Evolutionary conservation across 2,888 invertebrate genomes (phyloP), one percentile per base, ranked within the genome.

Genomic region (Scrobipalpa costella): DNA sequence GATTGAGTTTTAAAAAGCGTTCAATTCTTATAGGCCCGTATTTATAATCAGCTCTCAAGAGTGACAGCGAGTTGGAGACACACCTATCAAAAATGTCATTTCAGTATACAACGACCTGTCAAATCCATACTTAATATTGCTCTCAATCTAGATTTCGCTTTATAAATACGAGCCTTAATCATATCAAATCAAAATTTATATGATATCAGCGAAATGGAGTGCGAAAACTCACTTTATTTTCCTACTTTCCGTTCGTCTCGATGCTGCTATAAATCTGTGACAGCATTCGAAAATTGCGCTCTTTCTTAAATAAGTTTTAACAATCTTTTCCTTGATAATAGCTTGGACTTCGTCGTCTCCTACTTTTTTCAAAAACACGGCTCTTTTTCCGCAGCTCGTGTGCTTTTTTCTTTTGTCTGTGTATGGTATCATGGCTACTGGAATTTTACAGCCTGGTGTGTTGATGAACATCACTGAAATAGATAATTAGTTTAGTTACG

Each of bases 391-490:
- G 69, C 90, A 90, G 0, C 68, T 71, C 6, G 66, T 59, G 2
- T 59, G 57, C 17, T 71, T 75, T 64, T 69, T 73, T 27, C 49
- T 61, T 40, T 68, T 70, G 71, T 57, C 63, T 75, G 67, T 67
- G 63, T 84, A 88, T 34, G 79, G 63, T 7, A 86, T 67, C 67
- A 78, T 68, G 15, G 70, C 64, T 50, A 81, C 36, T 1, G 89
- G 90, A 65, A 90, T 89, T 75, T 81, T 76, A 67, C 90, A 89
- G 1, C 88, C 88, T 1, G 75, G 72, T 8, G 85, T 88, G 52
- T 83, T 67, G 57, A 90, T 68, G 74, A 84, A 73, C 57, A 72
- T 70, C 13, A 64, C 86, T 87, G 75, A 67, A 79, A 83, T 64
- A 33, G 40, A 27, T 44, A n/a, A 44, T 5, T 44, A n/a, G n/a